These are phyloP conservation scores for Labeo calbasu DNA, from an alignment of 2,797 vertebrate genomes.

Conservation along the genomic window DNA sequence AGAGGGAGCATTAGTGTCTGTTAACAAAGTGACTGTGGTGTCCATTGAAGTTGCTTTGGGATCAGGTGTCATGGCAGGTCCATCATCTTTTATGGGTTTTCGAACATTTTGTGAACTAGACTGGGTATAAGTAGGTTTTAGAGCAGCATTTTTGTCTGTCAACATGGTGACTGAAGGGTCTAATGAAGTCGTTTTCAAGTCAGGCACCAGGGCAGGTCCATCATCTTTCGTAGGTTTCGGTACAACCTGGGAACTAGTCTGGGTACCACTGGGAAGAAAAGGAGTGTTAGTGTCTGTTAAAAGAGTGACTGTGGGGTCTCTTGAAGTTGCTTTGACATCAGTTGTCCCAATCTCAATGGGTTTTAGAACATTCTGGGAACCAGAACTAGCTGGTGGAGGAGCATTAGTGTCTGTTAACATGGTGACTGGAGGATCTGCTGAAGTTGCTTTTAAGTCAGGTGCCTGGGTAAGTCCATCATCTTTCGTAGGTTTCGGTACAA, in stretches of 20 bases:
- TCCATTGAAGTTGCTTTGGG: background rate
- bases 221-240: background rate
- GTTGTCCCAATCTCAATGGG: background rate
- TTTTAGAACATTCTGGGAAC: background rate
- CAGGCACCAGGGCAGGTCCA: background rate
- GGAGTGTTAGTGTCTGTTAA: background rate
- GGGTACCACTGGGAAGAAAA: background rate
- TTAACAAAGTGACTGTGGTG: background rate
- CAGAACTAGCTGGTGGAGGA: background rate
- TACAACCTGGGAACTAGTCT: background rate
- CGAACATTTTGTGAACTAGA: background rate
- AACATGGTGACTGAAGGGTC: background rate
- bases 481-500: background rate
- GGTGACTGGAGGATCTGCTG: background rate
- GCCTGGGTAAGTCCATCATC: background rate
- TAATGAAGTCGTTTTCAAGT: background rate
- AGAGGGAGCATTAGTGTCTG: background rate
- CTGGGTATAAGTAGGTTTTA: too few relatives aligned
- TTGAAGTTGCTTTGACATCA: background rate
- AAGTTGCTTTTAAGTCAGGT: background rate
- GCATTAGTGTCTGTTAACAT: conserved; percentile 9
- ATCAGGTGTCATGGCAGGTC: background rate
- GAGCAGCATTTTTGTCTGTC: too few relatives aligned
- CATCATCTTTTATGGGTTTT: background rate
- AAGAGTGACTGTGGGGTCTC: background rate